phyloP scores from a whole-genome alignment of 2,888 invertebrate species.

The Drosophila trichaetosa region DNA sequence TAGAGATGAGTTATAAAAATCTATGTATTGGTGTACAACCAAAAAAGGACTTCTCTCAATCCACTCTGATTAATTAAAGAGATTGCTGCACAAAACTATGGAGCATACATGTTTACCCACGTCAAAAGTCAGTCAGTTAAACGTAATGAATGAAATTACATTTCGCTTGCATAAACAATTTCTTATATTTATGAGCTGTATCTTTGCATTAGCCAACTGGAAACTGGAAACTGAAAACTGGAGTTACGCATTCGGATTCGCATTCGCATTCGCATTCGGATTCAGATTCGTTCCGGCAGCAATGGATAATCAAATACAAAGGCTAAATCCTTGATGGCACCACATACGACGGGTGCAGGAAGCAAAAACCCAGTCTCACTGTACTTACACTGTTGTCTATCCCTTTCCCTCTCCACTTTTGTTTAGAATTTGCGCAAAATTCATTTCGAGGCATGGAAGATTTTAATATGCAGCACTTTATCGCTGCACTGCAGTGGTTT shows the following conservation, averaged over 20 bases:
- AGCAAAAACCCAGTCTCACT: neutral
- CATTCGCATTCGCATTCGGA: constrained; percentile 54
- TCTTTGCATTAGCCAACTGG: constrained; percentile 56
- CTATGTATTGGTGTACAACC: neutral
- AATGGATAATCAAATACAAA: constrained; percentile 46
- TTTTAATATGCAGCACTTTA: constrained; percentile 68
- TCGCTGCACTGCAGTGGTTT: constrained; percentile 56
- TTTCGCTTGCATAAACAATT: constrained; percentile 64
- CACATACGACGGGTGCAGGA: constrained; percentile 13
- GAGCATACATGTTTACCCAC: constrained; percentile 21
- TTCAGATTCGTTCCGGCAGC: constrained; percentile 53
- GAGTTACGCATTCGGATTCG: constrained; percentile 56
- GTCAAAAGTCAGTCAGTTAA: constrained; percentile 36
- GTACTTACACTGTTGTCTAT: neutral
- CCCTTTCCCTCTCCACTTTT: constrained; percentile 36
- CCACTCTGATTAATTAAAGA: constrained; percentile 22
- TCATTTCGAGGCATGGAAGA: constrained; percentile 72
- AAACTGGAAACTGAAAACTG: constrained; percentile 52
- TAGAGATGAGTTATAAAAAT: neutral
- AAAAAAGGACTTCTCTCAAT: neutral
- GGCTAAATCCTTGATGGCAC: constrained; percentile 51
- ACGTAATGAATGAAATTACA: constrained; percentile 56
- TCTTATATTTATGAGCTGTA: constrained; percentile 40
- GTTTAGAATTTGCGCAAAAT: constrained; percentile 74
- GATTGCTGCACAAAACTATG: constrained; percentile 4